Base-by-base conservation (phyloP, 2,888 invertebrate species). In the Parnassius smintheus region DNA sequence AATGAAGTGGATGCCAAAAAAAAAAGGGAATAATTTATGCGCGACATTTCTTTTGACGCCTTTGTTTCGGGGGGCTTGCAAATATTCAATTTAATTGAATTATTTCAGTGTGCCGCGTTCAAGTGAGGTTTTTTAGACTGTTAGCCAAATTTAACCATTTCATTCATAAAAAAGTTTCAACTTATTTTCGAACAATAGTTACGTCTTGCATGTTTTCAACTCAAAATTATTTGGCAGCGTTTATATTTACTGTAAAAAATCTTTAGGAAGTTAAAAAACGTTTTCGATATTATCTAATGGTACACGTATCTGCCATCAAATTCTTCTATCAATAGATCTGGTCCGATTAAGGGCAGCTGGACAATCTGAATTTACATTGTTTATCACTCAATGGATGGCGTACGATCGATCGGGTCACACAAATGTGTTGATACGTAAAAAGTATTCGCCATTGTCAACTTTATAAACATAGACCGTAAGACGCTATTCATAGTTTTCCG, bases 1-100 rank as follows among this genome's bases (percentile, higher is more conserved):
- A 87, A 91, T 88, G 86, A 87, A 86, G 88, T 87, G 86, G 79
- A 77, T 75, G 66, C 68, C 66, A 72, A 81, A 83, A 88, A 18
- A 18, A 87, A 87, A 83, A 78, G 75, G 76, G 80, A 84, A 84
- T 89, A 89, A 91, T 91, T 91, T 89, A 91, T 91, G 81, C 89
- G 79, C 81, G 85, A 86, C 83, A 84, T 86, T 86, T 82, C 86
- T 86, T 85, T 86, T 88, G 86, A 85, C 84, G 88, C 86, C 78
- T 85, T 86, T 87, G 88, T 86, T 82, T 81, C 78, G 73, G 78
- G 73, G 75, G 70, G 64, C 69, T 72, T 72, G 78, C 74, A 80
- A 81, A 83, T 81, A 85, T 86, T 84, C 82, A 83, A 85, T 85
- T 83, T 78, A 82, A 83, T 83, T 82, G 78, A 80, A 80, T 78